Conservation (phyloP, 2,888 invertebrate species). For the Tribolium freemani region DNA sequence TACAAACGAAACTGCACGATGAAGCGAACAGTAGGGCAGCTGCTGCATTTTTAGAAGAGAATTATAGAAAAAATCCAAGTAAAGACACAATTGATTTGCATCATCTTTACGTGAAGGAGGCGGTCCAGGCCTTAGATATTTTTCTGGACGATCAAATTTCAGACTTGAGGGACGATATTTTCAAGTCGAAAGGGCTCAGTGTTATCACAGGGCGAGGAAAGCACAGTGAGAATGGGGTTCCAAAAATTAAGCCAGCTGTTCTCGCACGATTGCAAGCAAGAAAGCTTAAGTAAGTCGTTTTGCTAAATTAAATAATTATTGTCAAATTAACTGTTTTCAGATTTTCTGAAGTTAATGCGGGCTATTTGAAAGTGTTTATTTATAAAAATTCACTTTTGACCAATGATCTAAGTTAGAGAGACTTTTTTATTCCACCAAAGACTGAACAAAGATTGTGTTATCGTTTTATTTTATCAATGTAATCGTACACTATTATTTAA, state of each 20-base stretch:
- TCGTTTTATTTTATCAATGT: too few relatives aligned
- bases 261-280: background rate
- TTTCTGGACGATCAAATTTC: slow-evolving; percentile 77
- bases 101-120: slow-evolving; percentile 80
- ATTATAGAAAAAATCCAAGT: slow-evolving; percentile 60
- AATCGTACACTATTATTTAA: too few relatives aligned
- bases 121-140: slow-evolving; percentile 75
- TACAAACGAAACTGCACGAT: background rate
- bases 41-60: slow-evolving; percentile 70
- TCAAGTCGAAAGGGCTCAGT: slow-evolving; percentile 64
- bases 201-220: slow-evolving; percentile 80
- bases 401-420: background rate
- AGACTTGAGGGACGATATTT: slow-evolving; percentile 65
- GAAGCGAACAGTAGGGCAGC: slow-evolving; percentile 74
- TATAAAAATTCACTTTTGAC: background rate
- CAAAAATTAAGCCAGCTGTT: slow-evolving; percentile 11
- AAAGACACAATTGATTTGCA: slow-evolving; percentile 80
- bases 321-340: background rate
- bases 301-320: too few relatives aligned
- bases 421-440: too few relatives aligned
- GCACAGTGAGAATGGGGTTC: slow-evolving; percentile 7
- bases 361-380: background rate
- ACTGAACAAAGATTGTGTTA: too few relatives aligned
- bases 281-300: background rate
- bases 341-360: background rate